These are phyloP conservation scores for Holotrichia oblita DNA, from an alignment of 1,140 invertebrate genomes.

Conservation along the genomic window DNA sequence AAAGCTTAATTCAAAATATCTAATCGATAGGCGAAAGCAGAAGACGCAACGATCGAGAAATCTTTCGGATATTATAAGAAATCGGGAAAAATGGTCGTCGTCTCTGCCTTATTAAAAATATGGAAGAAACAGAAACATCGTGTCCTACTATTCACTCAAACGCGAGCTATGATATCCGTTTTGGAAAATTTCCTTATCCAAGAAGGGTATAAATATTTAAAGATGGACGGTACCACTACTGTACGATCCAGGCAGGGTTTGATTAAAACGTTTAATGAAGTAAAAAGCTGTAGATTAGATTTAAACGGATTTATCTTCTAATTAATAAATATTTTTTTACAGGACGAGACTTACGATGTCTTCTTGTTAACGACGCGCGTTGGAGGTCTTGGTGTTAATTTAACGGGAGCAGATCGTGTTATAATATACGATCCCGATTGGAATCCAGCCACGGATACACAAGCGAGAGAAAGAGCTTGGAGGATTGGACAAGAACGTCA, in stretches of 20 bases:
- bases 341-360: conserved; percentile 83
- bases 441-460: conserved; percentile 89
- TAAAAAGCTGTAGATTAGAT: too few relatives aligned
- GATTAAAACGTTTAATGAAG: conserved; percentile 87
- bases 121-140: conserved; percentile 92
- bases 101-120: conserved; percentile 88
- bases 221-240: conserved; percentile 91
- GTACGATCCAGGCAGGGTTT: conserved; percentile 83
- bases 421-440: conserved; percentile 98
- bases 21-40: too few relatives aligned
- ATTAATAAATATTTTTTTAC: background rate
- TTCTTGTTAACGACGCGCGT: conserved; percentile 95
- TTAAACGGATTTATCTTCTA: background rate
- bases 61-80: conserved; percentile 84
- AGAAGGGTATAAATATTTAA: conserved; percentile 82
- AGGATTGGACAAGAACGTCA: conserved; percentile 87
- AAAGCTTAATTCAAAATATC: too few relatives aligned
- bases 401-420: conserved; percentile 93
- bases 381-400: conserved; percentile 94
- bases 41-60: conserved; percentile 62
- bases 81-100: conserved; percentile 96
- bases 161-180: conserved; percentile 89
- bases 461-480: conserved; percentile 91
- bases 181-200: conserved; percentile 84
- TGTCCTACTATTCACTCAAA: conserved; percentile 92